These are phyloP conservation scores for Oreochromis aureus DNA, from an alignment of 2,113 vertebrate species.

Conservation along the genomic window DNA sequence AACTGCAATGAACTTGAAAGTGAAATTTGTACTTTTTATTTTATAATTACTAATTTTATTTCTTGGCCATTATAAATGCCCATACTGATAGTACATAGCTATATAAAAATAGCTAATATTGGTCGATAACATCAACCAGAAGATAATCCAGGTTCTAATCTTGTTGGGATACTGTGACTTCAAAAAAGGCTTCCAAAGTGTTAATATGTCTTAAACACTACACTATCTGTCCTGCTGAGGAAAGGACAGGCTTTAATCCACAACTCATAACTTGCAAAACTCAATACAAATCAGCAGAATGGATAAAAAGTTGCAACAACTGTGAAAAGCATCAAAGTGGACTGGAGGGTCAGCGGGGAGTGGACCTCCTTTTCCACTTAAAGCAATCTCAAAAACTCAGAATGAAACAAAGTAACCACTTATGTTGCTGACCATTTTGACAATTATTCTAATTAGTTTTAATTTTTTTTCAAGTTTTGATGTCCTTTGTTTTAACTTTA, in stretches of 20 bases:
- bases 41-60: background rate
- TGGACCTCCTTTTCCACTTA: background rate
- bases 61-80: background rate
- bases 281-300: background rate
- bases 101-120: background rate
- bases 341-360: rapidly evolving
- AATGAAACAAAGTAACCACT: background rate
- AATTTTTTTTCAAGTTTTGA: background rate
- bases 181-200: background rate
- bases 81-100: background rate
- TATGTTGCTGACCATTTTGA: rapidly evolving
- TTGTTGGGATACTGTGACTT: background rate
- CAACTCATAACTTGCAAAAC: background rate
- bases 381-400: background rate
- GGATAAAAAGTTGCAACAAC: rapidly evolving
- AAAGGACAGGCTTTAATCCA: rapidly evolving
- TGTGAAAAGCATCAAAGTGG: background rate
- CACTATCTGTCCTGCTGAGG: rapidly evolving
- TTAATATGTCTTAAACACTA: rapidly evolving
- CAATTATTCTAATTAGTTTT: background rate
- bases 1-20: background rate
- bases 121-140: background rate
- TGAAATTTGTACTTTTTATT: background rate
- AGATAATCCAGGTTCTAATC: background rate
- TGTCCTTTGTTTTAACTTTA: background rate